Percentiles rank a stretch among this genome's conserved stretches.
Evolutionary conservation across 1,140 invertebrate species (phyloP).

Genomic region (Cyclargus thomasi): DNA sequence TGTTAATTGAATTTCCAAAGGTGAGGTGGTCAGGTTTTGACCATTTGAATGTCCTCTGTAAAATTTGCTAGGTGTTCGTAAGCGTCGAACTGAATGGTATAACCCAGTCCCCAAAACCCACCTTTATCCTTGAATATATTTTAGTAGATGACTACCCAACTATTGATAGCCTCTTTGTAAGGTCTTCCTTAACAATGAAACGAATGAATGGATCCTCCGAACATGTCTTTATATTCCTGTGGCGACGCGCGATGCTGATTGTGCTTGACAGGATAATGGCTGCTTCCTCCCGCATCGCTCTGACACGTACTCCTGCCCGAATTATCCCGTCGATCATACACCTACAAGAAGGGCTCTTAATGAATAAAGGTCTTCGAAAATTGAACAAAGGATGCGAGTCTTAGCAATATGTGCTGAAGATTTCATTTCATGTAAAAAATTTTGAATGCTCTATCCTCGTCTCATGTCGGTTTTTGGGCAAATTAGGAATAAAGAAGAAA

Average conservation of each 20-base stretch:
- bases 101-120: background rate
- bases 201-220: conserved; percentile 24
- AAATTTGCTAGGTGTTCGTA: background rate
- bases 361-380: conserved; percentile 23
- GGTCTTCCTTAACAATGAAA: conserved; percentile 14
- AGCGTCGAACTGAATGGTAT: no score
- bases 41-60: background rate
- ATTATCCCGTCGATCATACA: conserved; percentile 43
- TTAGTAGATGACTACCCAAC: conserved; percentile 4
- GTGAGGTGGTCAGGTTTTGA: no score
- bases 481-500: no score
- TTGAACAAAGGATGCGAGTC: background rate
- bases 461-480: no score
- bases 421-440: no score
- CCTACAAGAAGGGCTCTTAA: conserved; percentile 49
- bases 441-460: no score
- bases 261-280: conserved; percentile 69
- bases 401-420: no score
- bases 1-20: no score
- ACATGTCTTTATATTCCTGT: conserved; percentile 40
- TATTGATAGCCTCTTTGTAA: conserved; percentile 14
- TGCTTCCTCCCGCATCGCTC: conserved; percentile 64
- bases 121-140: conserved; percentile 8
- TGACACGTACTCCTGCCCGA: conserved; percentile 49
- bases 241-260: conserved; percentile 51